Evolutionary conservation across 2,797 vertebrate genomes (phyloP).

Genomic region (Gymnoscopelus microlampas): DNA sequence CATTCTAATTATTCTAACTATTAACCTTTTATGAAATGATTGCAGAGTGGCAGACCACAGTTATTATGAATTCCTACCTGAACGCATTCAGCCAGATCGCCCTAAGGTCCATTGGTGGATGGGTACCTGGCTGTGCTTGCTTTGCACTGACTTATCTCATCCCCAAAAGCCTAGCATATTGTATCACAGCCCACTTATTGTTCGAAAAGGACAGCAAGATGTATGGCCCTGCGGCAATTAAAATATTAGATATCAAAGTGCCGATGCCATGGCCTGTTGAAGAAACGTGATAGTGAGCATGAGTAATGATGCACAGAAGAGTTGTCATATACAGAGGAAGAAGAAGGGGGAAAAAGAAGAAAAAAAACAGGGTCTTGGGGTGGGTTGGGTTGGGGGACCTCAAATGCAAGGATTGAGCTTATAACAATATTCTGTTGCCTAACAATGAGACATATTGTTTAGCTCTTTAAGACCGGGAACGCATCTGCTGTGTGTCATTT

Average conservation of each 20-base stretch:
- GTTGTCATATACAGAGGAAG: constrained; percentile 63
- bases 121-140: constrained; percentile 25
- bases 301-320: constrained; percentile 75
- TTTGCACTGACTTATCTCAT: constrained; percentile 43
- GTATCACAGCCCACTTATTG: constrained; percentile 60
- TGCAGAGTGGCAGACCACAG: neutral
- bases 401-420: constrained; percentile 73
- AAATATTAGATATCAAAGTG: constrained; percentile 85
- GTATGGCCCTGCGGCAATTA: constrained; percentile 83
- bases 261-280: constrained; percentile 68
- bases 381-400: constrained; percentile 39
- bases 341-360: constrained; percentile 57
- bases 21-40: neutral
- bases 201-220: constrained; percentile 74
- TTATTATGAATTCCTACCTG: constrained; percentile 34
- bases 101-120: constrained; percentile 23
- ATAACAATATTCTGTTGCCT: constrained; percentile 72
- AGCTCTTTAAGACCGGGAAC: neutral
- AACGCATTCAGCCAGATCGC: constrained; percentile 18
- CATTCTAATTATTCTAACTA: neutral
- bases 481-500: too few species aligned
- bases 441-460: constrained; percentile 72
- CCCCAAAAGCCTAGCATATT: constrained; percentile 65
- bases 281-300: constrained; percentile 79
- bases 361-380: constrained; percentile 44